phyloP scores from a whole-genome alignment of 2,797 vertebrate species.

The Melanogrammus aeglefinus region DNA sequence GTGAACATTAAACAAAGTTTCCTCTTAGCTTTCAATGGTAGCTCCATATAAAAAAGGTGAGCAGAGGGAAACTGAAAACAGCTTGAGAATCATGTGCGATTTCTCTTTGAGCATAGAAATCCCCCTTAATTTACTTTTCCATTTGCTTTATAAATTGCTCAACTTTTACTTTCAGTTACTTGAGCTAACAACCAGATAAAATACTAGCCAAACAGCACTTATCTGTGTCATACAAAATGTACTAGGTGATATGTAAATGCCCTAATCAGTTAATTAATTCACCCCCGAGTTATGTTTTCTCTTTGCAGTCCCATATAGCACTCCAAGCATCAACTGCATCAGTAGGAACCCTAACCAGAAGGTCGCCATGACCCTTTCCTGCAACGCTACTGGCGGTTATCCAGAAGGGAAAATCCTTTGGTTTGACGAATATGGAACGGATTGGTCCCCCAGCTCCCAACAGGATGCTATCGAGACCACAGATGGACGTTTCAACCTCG shows the following conservation, averaged over 20 bases:
- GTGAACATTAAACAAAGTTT: neutral
- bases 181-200: neutral
- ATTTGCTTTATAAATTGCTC: neutral
- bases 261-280: neutral
- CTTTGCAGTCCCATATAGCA: neutral
- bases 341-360: neutral
- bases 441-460: neutral
- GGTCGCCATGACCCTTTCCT: neutral
- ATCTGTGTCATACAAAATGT: neutral
- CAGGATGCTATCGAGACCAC: neutral
- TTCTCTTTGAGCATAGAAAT: neutral
- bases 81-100: neutral
- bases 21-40: neutral
- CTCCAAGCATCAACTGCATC: neutral
- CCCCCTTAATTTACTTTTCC: neutral
- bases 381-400: neutral
- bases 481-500: neutral
- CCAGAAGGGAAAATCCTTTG: neutral
- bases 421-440: neutral
- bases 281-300: neutral
- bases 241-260: neutral
- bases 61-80: no score
- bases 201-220: slow-evolving; percentile 1
- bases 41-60: neutral
- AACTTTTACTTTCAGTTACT: neutral